Conservation (phyloP, 2,113 vertebrate species). For the Forbesichthys papilliferus region DNA sequence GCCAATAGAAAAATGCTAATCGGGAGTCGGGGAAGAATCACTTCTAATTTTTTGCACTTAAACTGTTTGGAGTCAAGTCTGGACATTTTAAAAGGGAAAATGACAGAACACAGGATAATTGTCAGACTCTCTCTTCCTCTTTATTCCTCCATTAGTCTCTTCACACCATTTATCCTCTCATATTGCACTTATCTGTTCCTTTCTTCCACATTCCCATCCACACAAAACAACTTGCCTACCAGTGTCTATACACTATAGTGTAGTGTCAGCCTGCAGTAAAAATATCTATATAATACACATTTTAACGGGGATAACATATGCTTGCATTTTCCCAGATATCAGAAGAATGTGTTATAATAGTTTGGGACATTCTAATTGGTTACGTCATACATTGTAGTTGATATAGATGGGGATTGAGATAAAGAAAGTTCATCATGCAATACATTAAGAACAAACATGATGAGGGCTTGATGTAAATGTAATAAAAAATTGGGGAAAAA, state of each 20-base stretch:
- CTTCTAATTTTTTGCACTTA: constrained; percentile 10
- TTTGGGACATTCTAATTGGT: too few species aligned
- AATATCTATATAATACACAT: not conserved
- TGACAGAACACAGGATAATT: constrained; percentile 1
- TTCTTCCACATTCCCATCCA: constrained; percentile 28
- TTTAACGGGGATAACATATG: not conserved
- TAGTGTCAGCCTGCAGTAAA: not conserved
- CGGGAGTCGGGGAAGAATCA: constrained; percentile 2
- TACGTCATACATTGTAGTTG: too few species aligned
- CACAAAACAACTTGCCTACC: constrained; percentile 23
- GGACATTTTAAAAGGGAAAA: constrained; percentile 32
- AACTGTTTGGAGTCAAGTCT: constrained; percentile 12
- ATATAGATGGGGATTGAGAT: too few species aligned
- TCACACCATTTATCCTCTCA: constrained; percentile 46
- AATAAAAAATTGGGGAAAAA: too few species aligned
- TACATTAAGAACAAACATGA: too few species aligned
- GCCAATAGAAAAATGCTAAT: not conserved
- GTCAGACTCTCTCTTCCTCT: constrained; percentile 41
- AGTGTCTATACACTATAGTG: constrained; percentile 14
- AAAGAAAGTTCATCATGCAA: too few species aligned
- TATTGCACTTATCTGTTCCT: constrained; percentile 59
- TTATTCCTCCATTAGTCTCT: constrained; percentile 47
- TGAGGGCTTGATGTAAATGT: too few species aligned
- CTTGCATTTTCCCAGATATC: too few species aligned
- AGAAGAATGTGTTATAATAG: too few species aligned